Base-by-base conservation (phyloP, 2,888 invertebrate species). In the Sminthurinus aureus region DNA sequence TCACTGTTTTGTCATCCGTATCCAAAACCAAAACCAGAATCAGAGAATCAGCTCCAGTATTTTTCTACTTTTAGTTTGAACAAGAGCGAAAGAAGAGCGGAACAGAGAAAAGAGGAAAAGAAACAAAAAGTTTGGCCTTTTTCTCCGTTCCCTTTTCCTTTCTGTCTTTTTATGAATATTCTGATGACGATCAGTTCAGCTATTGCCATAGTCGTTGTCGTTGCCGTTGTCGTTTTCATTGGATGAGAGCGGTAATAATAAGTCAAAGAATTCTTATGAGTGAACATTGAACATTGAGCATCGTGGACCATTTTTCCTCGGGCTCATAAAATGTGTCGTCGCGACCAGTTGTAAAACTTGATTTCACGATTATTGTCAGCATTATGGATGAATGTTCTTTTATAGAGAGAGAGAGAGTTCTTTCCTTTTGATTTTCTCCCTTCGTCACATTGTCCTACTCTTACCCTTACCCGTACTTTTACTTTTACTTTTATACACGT, bases 331-430 rank as follows among this genome's bases (percentile, higher is more conserved):
- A 58, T 58, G 58, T 58, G 38, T 38, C 38, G 38, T 38, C 38
- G 38, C 58, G 13, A 58, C 58, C 18, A 71, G 24, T 24, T 26
- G 22, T 71, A 71, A 69, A 71, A 24, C 22, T 71, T 71, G 22
- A 71, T 71, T 71, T 71, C 71, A 71, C 24, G 22, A 71, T 71
- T 71, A 71, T 26, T 71, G 24, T 71, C 24, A 71, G 20, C 1
- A 26, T 20, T 69, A 69, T 69, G 58, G 58, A 58, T 58, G 58
- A 38, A 6, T 6, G 38, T 38, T 6, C 38, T 38, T 38, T n/a
- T n/a, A n/a, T n/a, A n/a, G n/a, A n/a, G n/a, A n/a, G n/a, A n/a
- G n/a, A n/a, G n/a, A n/a, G n/a, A n/a, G n/a, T n/a, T n/a, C n/a
- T n/a, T n/a, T n/a, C n/a, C n/a, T n/a, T n/a, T n/a, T n/a, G n/a